A percentile compares a stretch with the other conserved stretches of the same genome.
Conservation (phyloP, 2,113 vertebrate species). For the Otolemur garnettii region DNA sequence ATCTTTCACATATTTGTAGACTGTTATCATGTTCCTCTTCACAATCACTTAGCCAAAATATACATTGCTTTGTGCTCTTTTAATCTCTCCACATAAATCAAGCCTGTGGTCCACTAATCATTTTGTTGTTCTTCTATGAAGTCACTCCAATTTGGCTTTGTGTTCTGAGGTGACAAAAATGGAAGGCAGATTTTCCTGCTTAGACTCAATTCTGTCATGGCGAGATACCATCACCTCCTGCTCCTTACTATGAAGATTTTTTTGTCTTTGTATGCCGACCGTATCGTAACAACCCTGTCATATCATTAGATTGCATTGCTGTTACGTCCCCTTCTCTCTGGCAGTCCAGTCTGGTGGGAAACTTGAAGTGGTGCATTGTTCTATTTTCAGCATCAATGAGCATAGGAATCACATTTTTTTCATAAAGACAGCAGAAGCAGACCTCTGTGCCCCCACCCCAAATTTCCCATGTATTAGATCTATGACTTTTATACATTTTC, state of each 20-base stretch:
- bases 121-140: constrained; percentile 69
- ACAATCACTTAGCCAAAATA: constrained; percentile 77
- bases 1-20: constrained; percentile 72
- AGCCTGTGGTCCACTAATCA: constrained; percentile 51
- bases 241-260: constrained; percentile 35
- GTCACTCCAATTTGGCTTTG: constrained; percentile 75
- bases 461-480: constrained; percentile 33
- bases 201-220: constrained; percentile 59
- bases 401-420: constrained; percentile 50
- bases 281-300: background rate
- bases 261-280: background rate
- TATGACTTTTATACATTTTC: constrained; percentile 55
- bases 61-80: constrained; percentile 74
- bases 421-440: background rate
- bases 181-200: constrained; percentile 70
- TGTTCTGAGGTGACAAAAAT: constrained; percentile 71
- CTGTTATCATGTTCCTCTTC: constrained; percentile 72
- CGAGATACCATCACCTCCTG: constrained; percentile 1
- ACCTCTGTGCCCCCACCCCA: background rate
- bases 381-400: constrained; percentile 46
- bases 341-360: constrained; percentile 45
- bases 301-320: background rate
- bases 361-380: constrained; percentile 5
- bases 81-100: constrained; percentile 75
- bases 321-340: constrained; percentile 1